Evolutionary conservation across 2,113 vertebrate species (phyloP).

Genomic region (Numenius arquata): DNA sequence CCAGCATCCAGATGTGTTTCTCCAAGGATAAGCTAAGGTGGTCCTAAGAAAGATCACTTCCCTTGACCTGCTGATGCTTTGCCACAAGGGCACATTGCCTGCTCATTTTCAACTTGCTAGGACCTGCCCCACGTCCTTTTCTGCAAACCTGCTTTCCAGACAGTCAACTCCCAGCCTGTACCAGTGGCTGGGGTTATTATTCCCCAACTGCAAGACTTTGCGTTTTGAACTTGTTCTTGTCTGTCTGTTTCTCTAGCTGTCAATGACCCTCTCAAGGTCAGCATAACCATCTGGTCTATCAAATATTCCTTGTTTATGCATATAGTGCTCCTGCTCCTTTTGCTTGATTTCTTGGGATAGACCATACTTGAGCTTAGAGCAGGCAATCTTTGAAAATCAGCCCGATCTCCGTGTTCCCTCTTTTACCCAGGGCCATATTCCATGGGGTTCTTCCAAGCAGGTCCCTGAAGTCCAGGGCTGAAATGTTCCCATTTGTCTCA

Average conservation of each 20-base stretch:
- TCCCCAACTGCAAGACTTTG: neutral
- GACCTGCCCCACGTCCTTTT: neutral
- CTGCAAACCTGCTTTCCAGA: neutral
- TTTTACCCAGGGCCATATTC: neutral
- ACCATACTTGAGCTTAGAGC: neutral
- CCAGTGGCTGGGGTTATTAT: neutral
- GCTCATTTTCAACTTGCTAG: neutral
- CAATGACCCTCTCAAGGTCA: neutral
- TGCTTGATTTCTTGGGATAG: neutral
- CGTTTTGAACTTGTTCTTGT: neutral
- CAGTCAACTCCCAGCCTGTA: neutral
- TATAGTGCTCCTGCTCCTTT: neutral
- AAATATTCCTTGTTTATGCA: neutral
- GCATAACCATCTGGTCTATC: neutral
- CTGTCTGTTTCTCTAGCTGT: neutral
- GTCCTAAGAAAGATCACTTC: neutral
- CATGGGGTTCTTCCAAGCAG: neutral
- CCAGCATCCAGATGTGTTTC: neutral
- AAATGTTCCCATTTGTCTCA: neutral
- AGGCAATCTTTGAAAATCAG: neutral
- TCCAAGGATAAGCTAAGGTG: neutral
- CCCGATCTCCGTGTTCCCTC: neutral
- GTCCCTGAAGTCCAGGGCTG: neutral
- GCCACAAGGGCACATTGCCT: neutral
- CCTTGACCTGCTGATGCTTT: neutral